Evolutionary conservation across 2,888 invertebrate genomes (phyloP).

Genomic region (Silvanus unidentatus): DNA sequence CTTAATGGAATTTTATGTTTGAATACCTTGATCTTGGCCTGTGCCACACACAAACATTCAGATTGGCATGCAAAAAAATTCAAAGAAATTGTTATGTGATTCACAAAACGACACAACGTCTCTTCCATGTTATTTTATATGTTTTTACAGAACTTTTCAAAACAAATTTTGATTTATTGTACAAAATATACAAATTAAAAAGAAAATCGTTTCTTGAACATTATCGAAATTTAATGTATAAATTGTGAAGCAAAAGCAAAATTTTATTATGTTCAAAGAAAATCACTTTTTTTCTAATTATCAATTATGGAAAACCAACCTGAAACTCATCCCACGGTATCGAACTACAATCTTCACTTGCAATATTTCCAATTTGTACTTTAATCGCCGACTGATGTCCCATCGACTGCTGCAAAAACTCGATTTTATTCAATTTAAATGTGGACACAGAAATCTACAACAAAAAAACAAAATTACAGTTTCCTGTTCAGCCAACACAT

Average conservation of each 20-base stretch:
- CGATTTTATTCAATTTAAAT: conserved; percentile 68
- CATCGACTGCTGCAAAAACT: conserved; percentile 64
- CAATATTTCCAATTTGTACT: conserved; percentile 64
- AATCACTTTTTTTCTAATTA: no score
- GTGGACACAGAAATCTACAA: conserved; percentile 52
- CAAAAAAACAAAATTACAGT: neutral
- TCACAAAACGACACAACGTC: no score
- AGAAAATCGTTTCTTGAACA: no score
- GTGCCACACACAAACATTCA: conserved; percentile 70
- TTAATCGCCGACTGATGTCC: conserved; percentile 63
- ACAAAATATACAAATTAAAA: no score
- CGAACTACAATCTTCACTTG: conserved; percentile 76
- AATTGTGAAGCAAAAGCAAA: no score
- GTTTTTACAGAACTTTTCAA: no score
- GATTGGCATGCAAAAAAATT: conserved; percentile 57
- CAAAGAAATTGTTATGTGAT: conserved; percentile 5
- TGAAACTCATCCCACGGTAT: conserved; percentile 95
- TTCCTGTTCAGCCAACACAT: neutral
- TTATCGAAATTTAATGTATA: no score
- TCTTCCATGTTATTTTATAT: no score
- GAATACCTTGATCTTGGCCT: conserved; percentile 63
- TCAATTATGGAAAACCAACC: no score
- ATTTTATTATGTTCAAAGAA: no score
- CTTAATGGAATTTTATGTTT: conserved; percentile 22
- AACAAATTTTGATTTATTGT: no score